These are phyloP conservation scores for Epizoanthus ramosus DNA, from an alignment of 92 coral and sea anemone species.

Conservation along the genomic window DNA sequence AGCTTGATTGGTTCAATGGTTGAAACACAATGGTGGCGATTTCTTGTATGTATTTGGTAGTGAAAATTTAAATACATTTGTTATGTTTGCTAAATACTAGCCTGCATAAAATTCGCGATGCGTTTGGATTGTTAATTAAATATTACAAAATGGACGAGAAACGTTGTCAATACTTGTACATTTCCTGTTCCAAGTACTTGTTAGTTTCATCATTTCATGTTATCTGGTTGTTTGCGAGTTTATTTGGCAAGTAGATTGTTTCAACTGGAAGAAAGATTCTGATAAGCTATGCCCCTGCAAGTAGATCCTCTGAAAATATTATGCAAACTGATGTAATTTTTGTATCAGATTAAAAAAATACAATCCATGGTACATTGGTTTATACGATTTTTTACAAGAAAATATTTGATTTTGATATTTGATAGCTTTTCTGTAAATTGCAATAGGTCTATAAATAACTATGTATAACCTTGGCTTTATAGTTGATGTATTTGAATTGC, in stretches of 20 bases:
- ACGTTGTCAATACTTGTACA: neutral
- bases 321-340: neutral
- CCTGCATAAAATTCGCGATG: conserved; percentile 1
- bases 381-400: neutral
- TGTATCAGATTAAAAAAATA: neutral
- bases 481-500: conserved; percentile 10
- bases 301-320: neutral
- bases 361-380: neutral
- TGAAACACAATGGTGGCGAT: neutral
- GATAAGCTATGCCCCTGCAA: neutral
- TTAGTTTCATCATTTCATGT: neutral
- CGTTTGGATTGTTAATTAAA: conserved; percentile 7
- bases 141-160: neutral
- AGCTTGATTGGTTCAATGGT: neutral
- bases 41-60: neutral
- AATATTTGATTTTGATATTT: neutral
- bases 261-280: too few species aligned
- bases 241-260: too few species aligned
- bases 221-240: too few species aligned
- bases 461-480: too few species aligned
- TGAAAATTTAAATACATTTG: neutral
- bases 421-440: neutral
- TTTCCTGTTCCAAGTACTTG: neutral
- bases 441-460: too few species aligned
- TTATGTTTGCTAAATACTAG: neutral